These are phyloP conservation scores for Elymnias hypermnestra DNA, from an alignment of 1,140 invertebrate genomes.

Conservation along the genomic window DNA sequence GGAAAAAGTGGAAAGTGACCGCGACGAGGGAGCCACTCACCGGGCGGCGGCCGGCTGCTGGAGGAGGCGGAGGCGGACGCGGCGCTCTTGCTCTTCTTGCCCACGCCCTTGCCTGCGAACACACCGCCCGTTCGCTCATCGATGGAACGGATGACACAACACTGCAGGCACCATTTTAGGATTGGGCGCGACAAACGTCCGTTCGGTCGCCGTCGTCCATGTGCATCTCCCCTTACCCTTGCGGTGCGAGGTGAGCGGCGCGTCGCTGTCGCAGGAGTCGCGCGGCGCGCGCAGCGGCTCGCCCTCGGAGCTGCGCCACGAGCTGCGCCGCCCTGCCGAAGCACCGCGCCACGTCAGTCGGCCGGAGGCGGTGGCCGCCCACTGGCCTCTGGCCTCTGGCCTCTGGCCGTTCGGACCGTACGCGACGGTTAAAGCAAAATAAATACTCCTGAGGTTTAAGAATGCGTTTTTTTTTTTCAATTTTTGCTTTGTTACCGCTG, in stretches of 20 bases:
- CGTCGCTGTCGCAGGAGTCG: constrained; percentile 52
- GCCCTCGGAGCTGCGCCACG: constrained; percentile 6
- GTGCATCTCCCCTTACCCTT: constrained; percentile 29
- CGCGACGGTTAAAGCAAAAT: too few relatives aligned
- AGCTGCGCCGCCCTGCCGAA: background rate
- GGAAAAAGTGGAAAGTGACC: too few relatives aligned
- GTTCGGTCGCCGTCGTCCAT: too few relatives aligned
- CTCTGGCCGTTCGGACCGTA: too few relatives aligned
- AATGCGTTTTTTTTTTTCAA: too few relatives aligned
- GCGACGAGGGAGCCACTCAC: constrained; percentile 20
- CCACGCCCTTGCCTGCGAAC: constrained; percentile 46
- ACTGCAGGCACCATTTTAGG: too few relatives aligned
- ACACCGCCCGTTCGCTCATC: too few relatives aligned
- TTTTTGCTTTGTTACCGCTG: too few relatives aligned
- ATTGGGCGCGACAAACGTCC: too few relatives aligned
- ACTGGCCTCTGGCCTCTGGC: too few relatives aligned
- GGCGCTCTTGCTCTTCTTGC: constrained; percentile 51
- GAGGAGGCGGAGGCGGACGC: constrained; percentile 27
- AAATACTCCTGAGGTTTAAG: too few relatives aligned
- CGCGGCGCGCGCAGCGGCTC: constrained; percentile 8
- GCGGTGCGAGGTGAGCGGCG: constrained; percentile 34
- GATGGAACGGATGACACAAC: too few relatives aligned
- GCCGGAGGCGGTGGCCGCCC: background rate
- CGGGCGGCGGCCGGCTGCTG: constrained; percentile 23
- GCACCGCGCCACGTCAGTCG: background rate